A percentile compares a stretch with the other conserved stretches of the same genome.
These are phyloP conservation scores for Dendrolimus punctatus DNA, from an alignment of 1,140 invertebrate genomes.

Conservation along the genomic window DNA sequence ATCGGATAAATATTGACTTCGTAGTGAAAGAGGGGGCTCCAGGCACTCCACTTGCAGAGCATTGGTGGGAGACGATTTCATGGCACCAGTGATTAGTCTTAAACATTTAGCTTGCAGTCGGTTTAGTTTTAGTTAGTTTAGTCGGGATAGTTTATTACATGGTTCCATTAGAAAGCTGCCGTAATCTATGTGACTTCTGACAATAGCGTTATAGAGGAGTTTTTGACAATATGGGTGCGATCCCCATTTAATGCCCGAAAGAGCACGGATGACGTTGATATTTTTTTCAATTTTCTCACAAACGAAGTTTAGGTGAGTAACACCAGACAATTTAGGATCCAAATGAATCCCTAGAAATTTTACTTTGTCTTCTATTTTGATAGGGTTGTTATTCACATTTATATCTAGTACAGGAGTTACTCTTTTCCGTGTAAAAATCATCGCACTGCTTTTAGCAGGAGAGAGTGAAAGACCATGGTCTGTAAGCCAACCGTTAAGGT, in stretches of 20 bases:
- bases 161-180: too few species aligned
- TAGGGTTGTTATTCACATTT: too few species aligned
- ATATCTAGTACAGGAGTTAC: too few species aligned
- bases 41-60: constrained; percentile 1
- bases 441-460: neutral
- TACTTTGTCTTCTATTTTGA: too few species aligned
- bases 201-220: too few species aligned
- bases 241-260: neutral
- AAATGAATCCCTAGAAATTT: too few species aligned
- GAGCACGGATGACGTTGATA: neutral
- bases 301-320: neutral
- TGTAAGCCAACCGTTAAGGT: neutral
- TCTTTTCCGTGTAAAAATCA: neutral
- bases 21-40: neutral
- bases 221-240: too few species aligned
- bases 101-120: too few species aligned
- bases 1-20: neutral
- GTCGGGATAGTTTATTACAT: too few species aligned
- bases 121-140: too few species aligned
- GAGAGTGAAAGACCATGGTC: neutral
- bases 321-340: too few species aligned
- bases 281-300: neutral
- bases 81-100: neutral
- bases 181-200: too few species aligned
- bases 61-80: neutral